Base-by-base conservation (phyloP, 2,797 vertebrate genomes). In the Momotus momota region DNA sequence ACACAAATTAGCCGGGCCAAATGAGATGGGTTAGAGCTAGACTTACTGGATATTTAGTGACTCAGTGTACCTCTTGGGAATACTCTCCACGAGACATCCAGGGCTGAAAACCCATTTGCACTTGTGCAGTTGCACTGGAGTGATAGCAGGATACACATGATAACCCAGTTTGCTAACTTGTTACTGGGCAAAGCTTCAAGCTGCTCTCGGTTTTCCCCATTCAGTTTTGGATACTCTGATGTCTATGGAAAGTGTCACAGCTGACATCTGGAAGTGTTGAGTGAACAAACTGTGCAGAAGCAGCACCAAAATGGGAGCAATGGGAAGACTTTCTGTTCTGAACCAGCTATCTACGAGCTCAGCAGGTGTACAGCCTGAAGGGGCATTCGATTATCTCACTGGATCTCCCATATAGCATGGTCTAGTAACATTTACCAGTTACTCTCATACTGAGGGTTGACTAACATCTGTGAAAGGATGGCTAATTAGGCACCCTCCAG, bases 211-310 rank as follows among this genome's bases (percentile, higher is more conserved):
- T 88, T 84, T 52, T 78, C 54, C 51, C 71, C 38, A 35, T 90
- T 94, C 82, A 72, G 43, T 81, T 92, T 83, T 87, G 51, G 61
- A 88, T 90, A 84, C 27, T 61, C 57, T 95, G 88, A 95, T 1
- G 1, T 72, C 61, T 58, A 73, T 29, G 16, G 77, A 54, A 96
- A 93, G 60, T 45, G 52, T 95, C 83, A 80, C 55, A 89, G 71
- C 29, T 89, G 83, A 66, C 52, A 57, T 41, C 31, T 87, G 55
- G 20, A 86, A 95, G 58, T 48, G 64, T 57, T 89, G 55, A 92
- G 74, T 22, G 48, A 87, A 85, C 45, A 62, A 90, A 83, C 14
- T 2, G 3, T 40, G 26, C 52, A 81, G 49, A 65, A 81, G 48
- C 7, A 75, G 62, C 15, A 1, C 2, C 20, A 67, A 51, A 84